phyloP scores from a whole-genome alignment of 2,113 vertebrate genomes.

The Eurystomus gularis region DNA sequence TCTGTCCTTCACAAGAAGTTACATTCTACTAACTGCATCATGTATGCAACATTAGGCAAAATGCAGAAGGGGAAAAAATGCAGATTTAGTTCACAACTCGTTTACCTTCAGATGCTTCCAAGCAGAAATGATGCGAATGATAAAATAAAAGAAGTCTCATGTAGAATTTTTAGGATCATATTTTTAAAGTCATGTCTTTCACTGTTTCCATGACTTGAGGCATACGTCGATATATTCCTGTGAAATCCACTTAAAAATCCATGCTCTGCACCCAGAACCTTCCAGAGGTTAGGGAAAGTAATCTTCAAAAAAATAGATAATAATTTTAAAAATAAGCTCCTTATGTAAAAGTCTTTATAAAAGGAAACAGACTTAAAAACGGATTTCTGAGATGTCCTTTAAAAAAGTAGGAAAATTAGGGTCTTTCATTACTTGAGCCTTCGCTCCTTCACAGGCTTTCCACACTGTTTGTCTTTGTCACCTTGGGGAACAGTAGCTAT shows the following conservation, averaged over 20 bases:
- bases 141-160: not conserved
- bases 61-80: not conserved
- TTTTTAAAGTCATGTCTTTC: not conserved
- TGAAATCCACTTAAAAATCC: constrained; percentile 26
- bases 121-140: constrained; percentile 20
- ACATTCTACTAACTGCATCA: constrained; percentile 4
- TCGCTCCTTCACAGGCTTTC: constrained; percentile 42
- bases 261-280: not conserved
- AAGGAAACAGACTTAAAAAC: constrained; percentile 26
- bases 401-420: not conserved
- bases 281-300: not conserved
- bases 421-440: not conserved
- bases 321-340: not conserved
- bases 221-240: accelerated
- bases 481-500: not conserved
- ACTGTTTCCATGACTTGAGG: not conserved
- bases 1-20: not conserved
- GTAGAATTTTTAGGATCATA: not conserved
- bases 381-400: not conserved
- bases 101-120: not conserved
- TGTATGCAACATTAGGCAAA: constrained; percentile 44
- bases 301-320: constrained; percentile 18
- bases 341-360: not conserved
- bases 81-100: not conserved
- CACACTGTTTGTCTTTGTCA: not conserved